Base-by-base conservation (phyloP, 2,797 vertebrate species). In the Myotis myotis region DNA sequence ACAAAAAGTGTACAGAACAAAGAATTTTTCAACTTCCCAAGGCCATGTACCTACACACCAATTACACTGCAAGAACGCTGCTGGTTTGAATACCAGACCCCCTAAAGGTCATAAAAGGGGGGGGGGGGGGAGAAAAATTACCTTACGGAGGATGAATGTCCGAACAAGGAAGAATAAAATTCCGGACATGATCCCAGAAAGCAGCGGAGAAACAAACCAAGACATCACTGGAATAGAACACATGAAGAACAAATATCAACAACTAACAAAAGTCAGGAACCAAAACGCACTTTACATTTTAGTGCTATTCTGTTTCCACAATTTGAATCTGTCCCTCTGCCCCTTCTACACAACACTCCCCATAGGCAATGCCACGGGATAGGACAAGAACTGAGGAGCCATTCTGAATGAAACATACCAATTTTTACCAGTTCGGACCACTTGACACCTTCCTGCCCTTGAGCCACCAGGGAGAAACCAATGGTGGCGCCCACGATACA, bases 401-500 rank as follows among this genome's bases (percentile, higher is more conserved):
- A 70, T 25, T 91, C 28, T 53, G 72, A 79, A 64, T 33, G 2
- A 33, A 41, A 89, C 16, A 10, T 96, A 99, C 99, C 99, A 5
- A 99, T 99, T 94, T 99, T 99, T 49, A 99, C 98, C 49, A 99
- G 98, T 95, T 99, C 99, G 0, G 99, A 98, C 99, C 99, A 99
- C 97, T 98, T 99, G 96, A 99, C 99, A 51, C 99, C 99, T 53
- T 99, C 96, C 79, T 99, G 98, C 80, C 99, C 99, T 97, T 98
- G 97, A 66, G 99, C 99, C 87, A 99, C 99, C 84, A 99, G 98
- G 0, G 99, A 99, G 98, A 99, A 99, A 20, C 99, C 99, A n/a
- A 99, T 99, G 94, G 99, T 99, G 0, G 99, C 99, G 19, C 99
- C 99, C 20, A 99, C 99, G 41, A 99, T 99, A 94, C 99, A 99